These are phyloP conservation scores for Drosophila paranaensis DNA, from an alignment of 2,888 invertebrate species.

Conservation along the genomic window DNA sequence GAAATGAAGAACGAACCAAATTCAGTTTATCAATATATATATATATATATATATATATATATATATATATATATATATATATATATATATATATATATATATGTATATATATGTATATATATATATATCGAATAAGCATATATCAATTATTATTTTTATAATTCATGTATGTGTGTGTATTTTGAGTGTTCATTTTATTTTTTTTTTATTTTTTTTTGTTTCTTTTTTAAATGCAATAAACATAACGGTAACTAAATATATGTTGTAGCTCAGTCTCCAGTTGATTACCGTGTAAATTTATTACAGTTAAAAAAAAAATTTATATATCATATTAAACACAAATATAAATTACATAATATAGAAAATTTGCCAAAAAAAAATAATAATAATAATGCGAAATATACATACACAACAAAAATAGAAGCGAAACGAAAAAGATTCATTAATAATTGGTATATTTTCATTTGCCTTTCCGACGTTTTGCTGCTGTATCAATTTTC, in stretches of 20 bases:
- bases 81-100: no score
- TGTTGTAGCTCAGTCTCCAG: slow-evolving; percentile 85
- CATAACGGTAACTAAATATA: slow-evolving; percentile 83
- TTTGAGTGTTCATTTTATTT: slow-evolving; percentile 4
- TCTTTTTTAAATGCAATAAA: slow-evolving; percentile 67
- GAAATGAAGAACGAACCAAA: slow-evolving; percentile 19
- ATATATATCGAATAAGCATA: slow-evolving; percentile 9
- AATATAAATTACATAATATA: slow-evolving; percentile 47
- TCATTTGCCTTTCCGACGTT: slow-evolving; percentile 14
- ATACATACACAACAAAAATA: slow-evolving; percentile 16
- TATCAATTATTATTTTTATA: slow-evolving; percentile 5
- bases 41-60: background rate
- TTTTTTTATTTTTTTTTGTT: slow-evolving; percentile 11
- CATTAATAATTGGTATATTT: background rate
- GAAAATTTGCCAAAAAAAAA: slow-evolving; percentile 32
- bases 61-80: no score
- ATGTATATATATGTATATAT: slow-evolving; percentile 7
- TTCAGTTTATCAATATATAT: slow-evolving; percentile 14
- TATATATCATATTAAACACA: slow-evolving; percentile 30
- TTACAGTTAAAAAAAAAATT: slow-evolving; percentile 56
- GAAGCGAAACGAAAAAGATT: slow-evolving; percentile 5
- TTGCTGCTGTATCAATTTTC: slow-evolving; percentile 19
- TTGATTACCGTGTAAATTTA: slow-evolving; percentile 81
- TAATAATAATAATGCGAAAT: slow-evolving; percentile 28
- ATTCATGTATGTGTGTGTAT: slow-evolving; percentile 19